Conservation (phyloP, 2,113 vertebrate species). For the Catharus bicknelli region DNA sequence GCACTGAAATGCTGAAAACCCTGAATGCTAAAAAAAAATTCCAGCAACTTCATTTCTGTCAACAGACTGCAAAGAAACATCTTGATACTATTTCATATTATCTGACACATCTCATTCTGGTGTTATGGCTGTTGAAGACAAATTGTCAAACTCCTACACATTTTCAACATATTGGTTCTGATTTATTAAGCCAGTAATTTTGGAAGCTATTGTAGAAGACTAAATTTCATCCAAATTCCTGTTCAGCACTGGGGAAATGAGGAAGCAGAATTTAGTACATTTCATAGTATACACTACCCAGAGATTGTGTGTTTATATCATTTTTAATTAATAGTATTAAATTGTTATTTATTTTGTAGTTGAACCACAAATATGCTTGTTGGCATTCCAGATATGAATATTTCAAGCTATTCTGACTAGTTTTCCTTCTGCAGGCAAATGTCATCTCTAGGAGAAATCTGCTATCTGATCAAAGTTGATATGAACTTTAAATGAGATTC, state of each 20-base stretch:
- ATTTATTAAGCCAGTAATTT: conserved; percentile 12
- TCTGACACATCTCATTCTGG: not conserved
- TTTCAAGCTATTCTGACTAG: not conserved
- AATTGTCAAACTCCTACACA: conserved; percentile 15
- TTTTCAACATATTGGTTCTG: not conserved
- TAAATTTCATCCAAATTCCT: not conserved
- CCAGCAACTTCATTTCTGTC: not conserved
- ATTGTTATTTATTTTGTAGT: not conserved
- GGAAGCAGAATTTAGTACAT: not conserved
- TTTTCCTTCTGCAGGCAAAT: not conserved
- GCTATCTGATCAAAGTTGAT: not conserved
- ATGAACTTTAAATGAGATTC: conserved; percentile 26
- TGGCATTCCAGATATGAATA: not conserved
- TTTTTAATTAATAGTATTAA: conserved; percentile 1
- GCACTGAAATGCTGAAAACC: not conserved
- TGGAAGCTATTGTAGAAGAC: not conserved
- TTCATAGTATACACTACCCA: not conserved
- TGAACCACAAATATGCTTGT: not conserved
- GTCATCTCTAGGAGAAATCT: not conserved
- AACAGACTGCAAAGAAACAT: not conserved
- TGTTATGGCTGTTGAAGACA: not conserved
- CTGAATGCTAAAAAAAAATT: not conserved
- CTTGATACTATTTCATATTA: not conserved
- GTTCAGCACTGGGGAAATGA: not conserved
- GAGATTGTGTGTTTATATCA: not conserved